phyloP scores from a whole-genome alignment of 1,140 invertebrate species.

The Kradibia gibbosae region DNA sequence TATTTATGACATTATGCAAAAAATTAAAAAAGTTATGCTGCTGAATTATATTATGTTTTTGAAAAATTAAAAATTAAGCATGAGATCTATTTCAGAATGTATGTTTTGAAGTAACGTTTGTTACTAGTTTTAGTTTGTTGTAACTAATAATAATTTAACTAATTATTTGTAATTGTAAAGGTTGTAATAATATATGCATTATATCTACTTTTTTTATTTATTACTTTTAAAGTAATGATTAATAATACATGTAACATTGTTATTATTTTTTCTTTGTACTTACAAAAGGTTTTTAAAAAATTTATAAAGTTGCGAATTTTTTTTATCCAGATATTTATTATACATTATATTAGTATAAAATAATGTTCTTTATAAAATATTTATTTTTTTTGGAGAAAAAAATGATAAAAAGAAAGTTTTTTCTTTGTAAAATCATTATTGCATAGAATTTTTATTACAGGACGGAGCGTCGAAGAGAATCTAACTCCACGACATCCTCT shows the following conservation, averaged over 20 bases:
- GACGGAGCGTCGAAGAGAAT: constrained; percentile 38
- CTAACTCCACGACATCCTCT: constrained; percentile 31
- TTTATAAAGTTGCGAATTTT: too few relatives aligned
- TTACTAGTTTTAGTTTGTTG: not conserved
- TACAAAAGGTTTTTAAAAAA: too few relatives aligned
- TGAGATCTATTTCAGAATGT: not conserved
- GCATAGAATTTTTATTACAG: not conserved
- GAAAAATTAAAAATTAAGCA: not conserved
- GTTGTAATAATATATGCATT: not conserved
- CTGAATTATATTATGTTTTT: not conserved
- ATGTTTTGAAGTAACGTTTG: not conserved
- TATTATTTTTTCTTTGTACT: not conserved
- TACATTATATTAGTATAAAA: too few relatives aligned
- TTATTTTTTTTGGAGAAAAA: not conserved
- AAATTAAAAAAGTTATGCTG: not conserved
- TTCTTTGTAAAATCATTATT: not conserved
- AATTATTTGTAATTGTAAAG: not conserved
- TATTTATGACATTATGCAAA: constrained; percentile 3
- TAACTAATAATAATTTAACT: not conserved
- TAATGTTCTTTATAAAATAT: not conserved
- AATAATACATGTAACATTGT: not conserved
- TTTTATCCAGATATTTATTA: not conserved
- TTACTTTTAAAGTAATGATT: not conserved
- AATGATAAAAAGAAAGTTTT: not conserved
- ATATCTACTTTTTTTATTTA: not conserved